These are phyloP conservation scores for Marmota monax DNA, from an alignment of 2,113 vertebrate genomes.

Conservation along the genomic window DNA sequence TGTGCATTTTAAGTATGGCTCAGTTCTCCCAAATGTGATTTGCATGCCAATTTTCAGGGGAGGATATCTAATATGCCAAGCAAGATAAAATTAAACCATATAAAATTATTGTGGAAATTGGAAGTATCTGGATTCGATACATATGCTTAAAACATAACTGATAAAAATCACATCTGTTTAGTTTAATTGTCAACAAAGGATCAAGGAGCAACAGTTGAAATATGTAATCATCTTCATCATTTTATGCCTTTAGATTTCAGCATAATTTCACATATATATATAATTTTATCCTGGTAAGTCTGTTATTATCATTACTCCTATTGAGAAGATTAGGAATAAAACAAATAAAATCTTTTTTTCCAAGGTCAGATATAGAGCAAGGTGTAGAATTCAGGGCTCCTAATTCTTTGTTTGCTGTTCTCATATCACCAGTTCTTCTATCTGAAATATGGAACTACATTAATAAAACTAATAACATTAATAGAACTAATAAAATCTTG, in stretches of 20 bases:
- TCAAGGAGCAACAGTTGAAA: slow-evolving; percentile 31
- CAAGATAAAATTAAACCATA: slow-evolving; percentile 15
- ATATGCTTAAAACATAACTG: slow-evolving; percentile 29
- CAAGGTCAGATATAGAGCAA: slow-evolving; percentile 1
- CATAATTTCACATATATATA: neutral
- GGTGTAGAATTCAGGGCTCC: neutral
- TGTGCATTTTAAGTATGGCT: slow-evolving; percentile 24
- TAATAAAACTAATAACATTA: neutral
- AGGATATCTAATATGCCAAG: neutral
- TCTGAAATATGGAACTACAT: slow-evolving; percentile 26
- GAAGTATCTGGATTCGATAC: neutral
- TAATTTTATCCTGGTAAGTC: neutral
- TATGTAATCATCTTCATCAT: neutral
- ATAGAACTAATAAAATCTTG: slow-evolving; percentile 12
- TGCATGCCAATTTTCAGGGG: neutral
- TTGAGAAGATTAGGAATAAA: slow-evolving; percentile 6
- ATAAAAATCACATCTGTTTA: slow-evolving; percentile 42
- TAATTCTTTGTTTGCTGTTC: neutral
- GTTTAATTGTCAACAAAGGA: slow-evolving; percentile 7
- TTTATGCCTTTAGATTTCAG: slow-evolving; percentile 23
- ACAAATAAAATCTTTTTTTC: slow-evolving; percentile 33
- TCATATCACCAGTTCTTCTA: neutral
- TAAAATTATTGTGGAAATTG: slow-evolving; percentile 4
- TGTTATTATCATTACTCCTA: slow-evolving; percentile 20
- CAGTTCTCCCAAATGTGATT: slow-evolving; percentile 29